phyloP scores from a whole-genome alignment of 2,113 vertebrate genomes.

The Gobio gobio region DNA sequence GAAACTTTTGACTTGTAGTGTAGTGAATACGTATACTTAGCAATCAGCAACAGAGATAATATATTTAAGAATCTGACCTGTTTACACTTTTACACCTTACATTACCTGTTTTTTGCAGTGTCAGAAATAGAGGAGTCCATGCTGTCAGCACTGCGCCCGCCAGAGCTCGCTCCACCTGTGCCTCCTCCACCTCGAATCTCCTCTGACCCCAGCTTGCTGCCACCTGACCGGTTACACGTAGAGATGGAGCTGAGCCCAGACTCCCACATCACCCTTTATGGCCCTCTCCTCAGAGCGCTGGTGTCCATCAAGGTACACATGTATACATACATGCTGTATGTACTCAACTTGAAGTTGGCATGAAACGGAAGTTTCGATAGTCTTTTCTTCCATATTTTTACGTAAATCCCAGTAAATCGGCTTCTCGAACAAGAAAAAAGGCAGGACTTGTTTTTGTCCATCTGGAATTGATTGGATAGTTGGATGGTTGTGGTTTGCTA shows the following conservation, averaged over 20 bases:
- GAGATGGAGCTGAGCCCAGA: constrained; percentile 95
- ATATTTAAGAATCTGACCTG: not conserved
- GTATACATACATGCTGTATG: not conserved
- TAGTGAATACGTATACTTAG: not conserved
- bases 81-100: not conserved
- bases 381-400: too few species aligned
- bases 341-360: not conserved
- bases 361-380: too few species aligned
- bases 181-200: constrained; percentile 70
- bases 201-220: constrained; percentile 90
- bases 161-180: constrained; percentile 71
- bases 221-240: constrained; percentile 90
- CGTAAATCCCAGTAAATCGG: too few species aligned
- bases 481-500: too few species aligned
- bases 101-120: constrained; percentile 70
- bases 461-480: too few species aligned
- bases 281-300: constrained; percentile 89
- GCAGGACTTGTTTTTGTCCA: too few species aligned
- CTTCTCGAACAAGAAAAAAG: too few species aligned
- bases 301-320: constrained; percentile 88
- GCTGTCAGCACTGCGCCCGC: constrained; percentile 87
- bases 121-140: constrained; percentile 96
- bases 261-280: constrained; percentile 93
- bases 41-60: too few species aligned
- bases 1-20: not conserved